Evolutionary conservation across 2,888 invertebrate genomes (phyloP), one percentile per base, ranked within the genome.

Genomic region (Lottia gigantea): DNA sequence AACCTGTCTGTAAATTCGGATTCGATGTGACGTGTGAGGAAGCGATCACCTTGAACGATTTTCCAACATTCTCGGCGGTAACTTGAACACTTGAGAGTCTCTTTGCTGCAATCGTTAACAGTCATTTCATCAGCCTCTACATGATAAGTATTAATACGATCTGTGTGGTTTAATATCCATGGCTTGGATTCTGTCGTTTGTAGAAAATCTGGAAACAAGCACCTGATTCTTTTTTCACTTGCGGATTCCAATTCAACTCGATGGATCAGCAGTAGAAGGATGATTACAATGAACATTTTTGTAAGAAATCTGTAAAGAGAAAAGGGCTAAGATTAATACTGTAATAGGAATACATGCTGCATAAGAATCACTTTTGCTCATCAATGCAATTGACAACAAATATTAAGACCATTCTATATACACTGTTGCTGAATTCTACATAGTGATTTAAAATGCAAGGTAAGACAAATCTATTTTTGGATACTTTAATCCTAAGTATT

Each of bases 91-190:
- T 70, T 62, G 12, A 40, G 31, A 12, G 66, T 70, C 31, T 62
- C 70, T 16, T 74, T 67, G 49, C 45, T 31, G 63, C 74, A 74
- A 26, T 74, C 74, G n/a, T 64, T 66, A 4, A 67, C 74, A n/a
- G 66, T 66, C 16, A 74, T 69, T 23, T 66, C 64, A 16, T 71
- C 74, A 11, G 67, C 71, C 12, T 62, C 45, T 12, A 74, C 67
- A 65, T 71, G 47, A 45, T 70, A 67, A 8, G 71, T 71, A 1
- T 66, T 55, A 26, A 71, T n/a, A 0, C 71, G 40, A 55, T 66
- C 47, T 8, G 66, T 69, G 46, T 71, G 74, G 64, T 74, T 74
- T 49, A 74, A 63, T 65, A 74, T 65, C 74, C 74, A 74, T 26
- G 71, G 64, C 19, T 67, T 74, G n/a, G 68, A 64, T 40, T 65